Percentiles rank a stretch among this genome's conserved stretches.
These are phyloP conservation scores for Erethizon dorsatum DNA, from an alignment of 2,797 vertebrate genomes.

Conservation along the genomic window DNA sequence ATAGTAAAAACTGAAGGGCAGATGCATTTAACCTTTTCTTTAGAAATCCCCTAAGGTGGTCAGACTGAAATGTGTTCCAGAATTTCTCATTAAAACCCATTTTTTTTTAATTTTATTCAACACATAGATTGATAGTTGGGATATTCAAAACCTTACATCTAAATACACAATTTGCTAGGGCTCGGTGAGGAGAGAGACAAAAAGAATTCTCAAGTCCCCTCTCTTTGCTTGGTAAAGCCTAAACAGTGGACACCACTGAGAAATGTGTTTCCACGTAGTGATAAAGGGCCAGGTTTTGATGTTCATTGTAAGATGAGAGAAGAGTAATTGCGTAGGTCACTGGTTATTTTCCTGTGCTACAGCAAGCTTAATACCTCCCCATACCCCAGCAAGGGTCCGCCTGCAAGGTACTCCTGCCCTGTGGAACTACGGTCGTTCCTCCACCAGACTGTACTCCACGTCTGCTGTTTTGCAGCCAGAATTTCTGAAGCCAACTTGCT, in stretches of 20 bases:
- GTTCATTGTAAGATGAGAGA: neutral
- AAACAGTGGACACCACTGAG: neutral
- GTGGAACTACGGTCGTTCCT: accelerated
- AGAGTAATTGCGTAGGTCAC: too few species aligned
- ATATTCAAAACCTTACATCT: neutral
- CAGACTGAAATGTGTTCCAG: neutral
- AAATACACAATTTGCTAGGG: neutral
- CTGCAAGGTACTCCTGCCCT: accelerated
- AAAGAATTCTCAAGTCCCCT: neutral
- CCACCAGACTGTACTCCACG: accelerated
- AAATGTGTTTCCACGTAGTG: neutral
- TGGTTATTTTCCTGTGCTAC: neutral
- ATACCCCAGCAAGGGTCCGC: neutral
- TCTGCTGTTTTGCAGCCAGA: too few species aligned
- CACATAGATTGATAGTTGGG: neutral
- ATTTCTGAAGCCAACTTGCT: neutral
- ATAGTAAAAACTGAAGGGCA: neutral
- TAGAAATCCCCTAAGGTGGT: neutral
- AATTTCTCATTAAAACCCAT: neutral
- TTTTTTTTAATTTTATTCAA: constrained; percentile 16
- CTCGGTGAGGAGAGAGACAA: neutral
- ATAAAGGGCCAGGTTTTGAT: neutral
- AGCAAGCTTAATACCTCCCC: accelerated
- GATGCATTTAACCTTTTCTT: neutral
- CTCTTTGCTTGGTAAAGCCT: neutral